phyloP scores from a whole-genome alignment of 1,140 invertebrate genomes.

The Tetragonula clypearis region DNA sequence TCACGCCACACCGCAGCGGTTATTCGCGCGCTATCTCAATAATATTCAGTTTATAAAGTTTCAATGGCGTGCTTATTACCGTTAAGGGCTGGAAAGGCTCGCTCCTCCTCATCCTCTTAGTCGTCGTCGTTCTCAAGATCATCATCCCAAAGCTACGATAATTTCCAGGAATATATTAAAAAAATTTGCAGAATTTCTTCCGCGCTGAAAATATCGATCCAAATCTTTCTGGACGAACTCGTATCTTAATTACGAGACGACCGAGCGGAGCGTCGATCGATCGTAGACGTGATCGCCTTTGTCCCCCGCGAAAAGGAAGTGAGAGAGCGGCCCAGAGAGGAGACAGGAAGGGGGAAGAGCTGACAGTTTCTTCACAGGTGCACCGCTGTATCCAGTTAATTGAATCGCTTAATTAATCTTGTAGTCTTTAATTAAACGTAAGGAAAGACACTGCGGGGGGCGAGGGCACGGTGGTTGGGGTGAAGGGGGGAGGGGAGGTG shows the following conservation, averaged over 20 bases:
- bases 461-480: not conserved
- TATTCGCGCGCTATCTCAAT: constrained; percentile 74
- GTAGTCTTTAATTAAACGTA: constrained; percentile 34
- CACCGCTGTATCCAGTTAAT: constrained; percentile 14
- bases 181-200: no score
- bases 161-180: no score
- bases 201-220: no score
- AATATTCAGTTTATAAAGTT: constrained; percentile 81
- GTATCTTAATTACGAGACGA: no score
- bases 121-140: not conserved
- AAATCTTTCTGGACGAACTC: no score
- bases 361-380: constrained; percentile 2
- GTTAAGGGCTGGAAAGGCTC: constrained; percentile 3
- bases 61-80: constrained; percentile 70
- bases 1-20: constrained; percentile 52
- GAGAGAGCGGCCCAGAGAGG: not conserved
- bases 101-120: not conserved
- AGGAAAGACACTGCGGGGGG: not conserved
- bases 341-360: not conserved
- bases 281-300: not conserved
- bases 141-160: no score
- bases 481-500: not conserved
- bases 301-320: not conserved
- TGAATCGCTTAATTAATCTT: constrained; percentile 35
- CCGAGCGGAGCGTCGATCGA: not conserved